Base-by-base conservation (phyloP, 2,113 vertebrate genomes). In the Dolichotis patagonum region DNA sequence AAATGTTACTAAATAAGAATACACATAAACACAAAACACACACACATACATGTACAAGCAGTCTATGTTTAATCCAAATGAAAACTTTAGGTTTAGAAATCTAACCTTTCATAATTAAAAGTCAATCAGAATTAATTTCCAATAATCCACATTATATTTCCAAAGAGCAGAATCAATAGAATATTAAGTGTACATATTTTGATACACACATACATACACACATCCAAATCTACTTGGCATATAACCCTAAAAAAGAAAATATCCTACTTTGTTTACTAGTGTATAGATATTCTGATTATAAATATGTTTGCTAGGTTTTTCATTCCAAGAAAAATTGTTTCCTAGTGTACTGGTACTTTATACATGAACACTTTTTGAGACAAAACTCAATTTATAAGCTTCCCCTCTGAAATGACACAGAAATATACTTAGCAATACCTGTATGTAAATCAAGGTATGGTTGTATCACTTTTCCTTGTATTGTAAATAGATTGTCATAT, bases 281-380 rank as follows among this genome's bases (percentile, higher is more conserved):
- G 88, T 97, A 65, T 80, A 84, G 46, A 71, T 88, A 54, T 91
- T 38, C 80, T 35, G 30, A 49, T 82, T 41, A 28, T 89, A 86
- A 52, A 69, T 83, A 49, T n/a, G 77, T 5, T 3, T 41, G 6
- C 9, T 88, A 85, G 41, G 38, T 67, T 67, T 85, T 65, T 75
- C 62, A 1, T 85, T 93, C 69, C 80, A 19, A 92, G 11, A 75
- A 96, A 65, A 85, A 92, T 54, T 89, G 35, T 54, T 65, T 92
- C 1, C 3, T 90, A 77, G 14, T 71, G 38, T 75, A 14, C 4
- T 91, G 56, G 6, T 16, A 54, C 73, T 81, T 38, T 81, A 24
- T 71, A 73, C 14, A 4, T 56, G 52, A 52, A 14, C 73, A 52
- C 0, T 56, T 93, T 88, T 85, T 28, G 38, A 83, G 22, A 60